Conservation (phyloP, 2,888 invertebrate genomes). For the Ernsta delagoae region DNA sequence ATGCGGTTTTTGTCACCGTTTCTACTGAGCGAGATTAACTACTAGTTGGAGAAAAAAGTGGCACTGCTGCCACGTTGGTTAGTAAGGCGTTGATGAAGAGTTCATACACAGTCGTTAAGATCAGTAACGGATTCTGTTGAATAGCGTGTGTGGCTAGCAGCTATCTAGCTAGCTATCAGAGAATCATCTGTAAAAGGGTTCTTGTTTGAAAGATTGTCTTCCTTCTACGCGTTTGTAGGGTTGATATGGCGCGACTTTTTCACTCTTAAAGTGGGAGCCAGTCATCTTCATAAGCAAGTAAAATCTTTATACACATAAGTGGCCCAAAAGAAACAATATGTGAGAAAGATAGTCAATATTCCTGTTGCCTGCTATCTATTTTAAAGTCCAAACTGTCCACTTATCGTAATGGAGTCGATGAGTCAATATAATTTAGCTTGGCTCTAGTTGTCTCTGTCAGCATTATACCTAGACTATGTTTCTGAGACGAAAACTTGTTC, state of each 20-base stretch:
- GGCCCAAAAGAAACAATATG: no score
- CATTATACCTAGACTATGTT: not conserved
- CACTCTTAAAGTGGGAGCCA: no score
- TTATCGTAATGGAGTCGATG: no score
- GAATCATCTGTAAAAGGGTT: not conserved
- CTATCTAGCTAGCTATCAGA: not conserved
- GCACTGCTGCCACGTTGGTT: not conserved
- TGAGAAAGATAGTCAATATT: no score
- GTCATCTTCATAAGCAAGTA: no score
- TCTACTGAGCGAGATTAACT: conserved; percentile 17
- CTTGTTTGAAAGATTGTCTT: not conserved
- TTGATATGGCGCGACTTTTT: no score
- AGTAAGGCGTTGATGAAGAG: conserved; percentile 11
- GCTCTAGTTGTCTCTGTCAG: no score
- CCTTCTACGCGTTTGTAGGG: not conserved
- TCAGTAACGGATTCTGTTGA: not conserved
- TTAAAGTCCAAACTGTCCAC: no score
- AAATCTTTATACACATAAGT: no score
- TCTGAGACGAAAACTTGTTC: no score
- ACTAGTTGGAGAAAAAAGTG: conserved; percentile 15
- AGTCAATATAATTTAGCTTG: no score
- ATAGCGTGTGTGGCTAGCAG: not conserved
- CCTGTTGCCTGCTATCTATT: no score
- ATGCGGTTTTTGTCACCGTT: conserved; percentile 21
- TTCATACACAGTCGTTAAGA: conserved; percentile 1